phyloP scores from a whole-genome alignment of 2,113 vertebrate genomes.

The Paradisaea rubra region DNA sequence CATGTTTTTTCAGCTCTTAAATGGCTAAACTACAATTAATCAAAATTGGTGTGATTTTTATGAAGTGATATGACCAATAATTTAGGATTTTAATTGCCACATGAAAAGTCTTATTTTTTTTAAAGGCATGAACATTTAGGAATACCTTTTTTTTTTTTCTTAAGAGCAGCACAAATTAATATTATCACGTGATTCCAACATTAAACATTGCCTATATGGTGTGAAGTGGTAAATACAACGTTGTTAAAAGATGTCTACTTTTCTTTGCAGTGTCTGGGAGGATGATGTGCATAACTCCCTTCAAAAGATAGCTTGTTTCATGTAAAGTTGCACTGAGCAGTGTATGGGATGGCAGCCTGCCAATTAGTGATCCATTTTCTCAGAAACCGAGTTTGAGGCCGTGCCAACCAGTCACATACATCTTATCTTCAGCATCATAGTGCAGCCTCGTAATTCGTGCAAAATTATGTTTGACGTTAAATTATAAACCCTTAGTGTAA shows the following conservation, averaged over 20 bases:
- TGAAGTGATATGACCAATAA: slow-evolving; percentile 54
- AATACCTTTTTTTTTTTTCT: not conserved
- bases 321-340: slow-evolving; percentile 47
- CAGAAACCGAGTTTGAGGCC: slow-evolving; percentile 66
- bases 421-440: slow-evolving; percentile 72
- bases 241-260: not conserved
- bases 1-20: slow-evolving; percentile 59
- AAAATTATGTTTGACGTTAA: slow-evolving; percentile 80
- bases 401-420: slow-evolving; percentile 62
- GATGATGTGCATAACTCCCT: slow-evolving; percentile 3
- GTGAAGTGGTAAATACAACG: not conserved
- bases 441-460: slow-evolving; percentile 70
- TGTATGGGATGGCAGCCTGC: slow-evolving; percentile 65
- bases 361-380: slow-evolving; percentile 76
- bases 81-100: slow-evolving; percentile 52
- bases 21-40: slow-evolving; percentile 56
- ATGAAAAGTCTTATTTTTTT: not conserved
- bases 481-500: slow-evolving; percentile 79
- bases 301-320: slow-evolving; percentile 37
- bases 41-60: slow-evolving; percentile 66
- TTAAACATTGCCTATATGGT: not conserved
- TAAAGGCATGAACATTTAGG: not conserved
- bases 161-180: not conserved
- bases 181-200: not conserved
- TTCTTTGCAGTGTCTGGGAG: not conserved